Conservation (phyloP, 2,113 vertebrate genomes). For the cattle (Bos taurus) region ARS-UCD2.0 NC_037339.1:10455001-10455500, state of each 20-base stretch:
- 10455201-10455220: conserved; percentile 68
- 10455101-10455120: background rate
- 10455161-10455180: conserved; percentile 29
- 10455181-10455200: conserved; percentile 48
- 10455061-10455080: background rate
- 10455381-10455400: background rate
- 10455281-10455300: conserved; percentile 63
- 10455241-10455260: conserved; percentile 66
- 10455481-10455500: background rate
- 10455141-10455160: conserved; percentile 19
- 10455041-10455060: background rate
- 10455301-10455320: conserved; percentile 58
- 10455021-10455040: background rate
- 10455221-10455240: conserved; percentile 66
- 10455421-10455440: background rate
- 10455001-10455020: background rate
- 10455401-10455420: background rate
- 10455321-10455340: conserved; percentile 66
- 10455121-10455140: conserved; percentile 25
- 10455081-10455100: background rate
- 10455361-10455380: conserved; percentile 42
- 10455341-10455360: conserved; percentile 69
- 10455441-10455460: background rate
- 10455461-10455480: background rate
- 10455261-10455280: conserved; percentile 51